Percentiles rank a stretch among this genome's conserved stretches.
Evolutionary conservation across 2,113 vertebrate genomes (phyloP).

Genomic region (Dicerorhinus sumatrensis): DNA sequence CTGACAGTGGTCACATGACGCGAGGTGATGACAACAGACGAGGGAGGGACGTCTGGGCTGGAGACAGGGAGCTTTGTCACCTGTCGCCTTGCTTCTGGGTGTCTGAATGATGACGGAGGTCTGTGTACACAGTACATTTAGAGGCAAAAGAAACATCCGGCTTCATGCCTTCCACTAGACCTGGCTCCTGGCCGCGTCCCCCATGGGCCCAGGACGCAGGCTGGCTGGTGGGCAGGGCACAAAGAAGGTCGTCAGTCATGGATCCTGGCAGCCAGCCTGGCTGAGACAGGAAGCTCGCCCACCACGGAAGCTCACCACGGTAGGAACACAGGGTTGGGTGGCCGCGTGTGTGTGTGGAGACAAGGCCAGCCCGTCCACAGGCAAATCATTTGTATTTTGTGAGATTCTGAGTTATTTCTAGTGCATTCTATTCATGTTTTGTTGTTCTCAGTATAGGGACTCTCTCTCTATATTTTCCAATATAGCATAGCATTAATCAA

Average conservation of each 20-base stretch:
- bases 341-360: accelerated
- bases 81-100: slow-evolving; percentile 75
- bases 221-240: neutral
- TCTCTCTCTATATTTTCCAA: neutral
- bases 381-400: neutral
- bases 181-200: slow-evolving; percentile 63
- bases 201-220: slow-evolving; percentile 58
- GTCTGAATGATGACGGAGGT: slow-evolving; percentile 74
- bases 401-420: neutral
- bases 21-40: neutral
- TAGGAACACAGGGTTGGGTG: neutral
- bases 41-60: slow-evolving; percentile 41
- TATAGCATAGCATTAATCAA: neutral
- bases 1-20: neutral
- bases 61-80: slow-evolving; percentile 57
- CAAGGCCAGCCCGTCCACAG: accelerated
- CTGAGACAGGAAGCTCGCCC: neutral
- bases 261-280: neutral
- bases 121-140: slow-evolving; percentile 76
- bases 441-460: neutral
- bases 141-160: slow-evolving; percentile 80
- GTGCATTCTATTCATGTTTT: neutral
- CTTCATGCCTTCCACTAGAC: slow-evolving; percentile 62
- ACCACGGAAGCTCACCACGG: accelerated
- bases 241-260: slow-evolving; percentile 22